Evolutionary conservation across 2,797 vertebrate species (phyloP), one percentile per base, ranked within the genome.

Genomic region (Arremon brunneinucha): DNA sequence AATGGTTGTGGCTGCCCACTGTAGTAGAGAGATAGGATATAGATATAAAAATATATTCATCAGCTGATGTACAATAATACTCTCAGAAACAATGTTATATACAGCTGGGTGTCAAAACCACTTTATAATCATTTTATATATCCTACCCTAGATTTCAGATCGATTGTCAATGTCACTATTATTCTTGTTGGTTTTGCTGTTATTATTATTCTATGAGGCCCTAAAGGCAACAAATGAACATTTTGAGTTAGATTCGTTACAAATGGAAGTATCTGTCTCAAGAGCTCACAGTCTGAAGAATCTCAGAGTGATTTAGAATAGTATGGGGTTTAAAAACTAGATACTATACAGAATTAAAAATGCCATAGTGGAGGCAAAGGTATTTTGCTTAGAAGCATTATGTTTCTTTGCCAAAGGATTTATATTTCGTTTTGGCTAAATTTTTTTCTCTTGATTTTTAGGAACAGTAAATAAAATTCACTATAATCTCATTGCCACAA

Each of bases 61-160:
- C 91, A 89, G 78, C 92, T 95, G 74, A 93, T 88, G 37, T 94
- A 93, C 71, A 94, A 89, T 93, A 96, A 87, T 77, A 91, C 55
- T 96, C 87, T 90, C 87, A 59, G 94, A 97, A 97, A 79, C 87
- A 95, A 91, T 19, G 53, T 92, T 92, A 96, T 50, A 83, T 91
- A 77, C 46, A 96, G 87, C 63, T 37, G 62, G 30, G 27, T 92
- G 94, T 96, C 95, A 96, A 96, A 97, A 96, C 57, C 55, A 95
- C 95, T 97, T 96, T 50, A 79, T 34, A 85, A 86, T 89, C 12
- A 62, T 74, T 95, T 83, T 67, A 28, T 82, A 37, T 43, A 89
- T 57, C 21, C 30, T 74, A 59, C 19, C 22, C 22, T 77, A 74
- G 35, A 83, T 94, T 96, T 89, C 78, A 86, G 52, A 83, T 43